Evolutionary conservation across 35 echinoderm and acorn worm genomes (phyloP).

Genomic region (Patiria miniata): DNA sequence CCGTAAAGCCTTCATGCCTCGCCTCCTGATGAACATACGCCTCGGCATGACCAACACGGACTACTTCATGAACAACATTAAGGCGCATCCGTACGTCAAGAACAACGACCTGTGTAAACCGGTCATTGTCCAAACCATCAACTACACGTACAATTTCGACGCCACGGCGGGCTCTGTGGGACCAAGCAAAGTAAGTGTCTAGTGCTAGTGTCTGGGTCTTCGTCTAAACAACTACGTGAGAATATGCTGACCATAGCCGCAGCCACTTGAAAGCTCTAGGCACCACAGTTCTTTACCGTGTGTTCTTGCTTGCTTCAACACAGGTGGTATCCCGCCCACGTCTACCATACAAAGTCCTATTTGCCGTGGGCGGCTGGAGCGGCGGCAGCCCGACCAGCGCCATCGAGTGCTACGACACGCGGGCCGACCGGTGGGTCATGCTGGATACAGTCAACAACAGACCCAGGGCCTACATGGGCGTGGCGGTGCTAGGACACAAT

Average conservation of each 20-base stretch:
- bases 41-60: constrained; percentile 98
- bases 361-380: constrained; percentile 95
- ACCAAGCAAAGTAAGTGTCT: constrained; percentile 62
- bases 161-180: constrained; percentile 35
- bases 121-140: constrained; percentile 80
- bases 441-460: constrained; percentile 84
- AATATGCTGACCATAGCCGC: too few species aligned
- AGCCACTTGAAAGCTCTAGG: too few species aligned
- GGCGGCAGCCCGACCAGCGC: constrained; percentile 97
- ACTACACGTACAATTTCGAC: constrained; percentile 95
- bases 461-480: constrained; percentile 92
- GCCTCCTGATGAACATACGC: constrained; percentile 73
- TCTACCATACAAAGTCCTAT: constrained; percentile 85
- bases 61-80: constrained; percentile 99
- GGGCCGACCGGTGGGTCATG: constrained; percentile 93
- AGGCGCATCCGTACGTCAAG: constrained; percentile 69
- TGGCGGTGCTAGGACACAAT: constrained; percentile 76
- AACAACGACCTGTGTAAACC: constrained; percentile 73
- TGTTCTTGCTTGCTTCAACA: too few species aligned
- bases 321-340: constrained; percentile 70
- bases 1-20: constrained; percentile 49
- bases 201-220: too few species aligned
- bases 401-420: constrained; percentile 94
- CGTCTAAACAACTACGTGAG: too few species aligned
- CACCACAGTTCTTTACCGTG: too few species aligned